A percentile compares a stretch with the other conserved stretches of the same genome.
Evolutionary conservation across 2,888 invertebrate genomes (phyloP).

Genomic region (Branchipolynoe longqiensis): DNA sequence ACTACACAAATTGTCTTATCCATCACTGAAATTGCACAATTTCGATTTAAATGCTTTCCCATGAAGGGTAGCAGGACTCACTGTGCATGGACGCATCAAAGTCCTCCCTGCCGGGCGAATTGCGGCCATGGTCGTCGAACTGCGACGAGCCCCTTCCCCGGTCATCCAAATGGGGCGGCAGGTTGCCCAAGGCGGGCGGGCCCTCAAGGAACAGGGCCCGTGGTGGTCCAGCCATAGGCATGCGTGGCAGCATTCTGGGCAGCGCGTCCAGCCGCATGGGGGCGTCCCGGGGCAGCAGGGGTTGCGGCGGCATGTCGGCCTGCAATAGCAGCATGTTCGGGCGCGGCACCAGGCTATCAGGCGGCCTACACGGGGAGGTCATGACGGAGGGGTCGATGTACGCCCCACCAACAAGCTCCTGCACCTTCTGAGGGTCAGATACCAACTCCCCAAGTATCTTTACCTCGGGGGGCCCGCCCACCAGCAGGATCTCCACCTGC

Average conservation of each 20-base stretch:
- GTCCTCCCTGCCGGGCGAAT: constrained; percentile 2
- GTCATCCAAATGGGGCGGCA: constrained; percentile 25
- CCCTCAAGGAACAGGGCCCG: neutral
- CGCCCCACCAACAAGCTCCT: constrained; percentile 19
- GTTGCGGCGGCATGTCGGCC: constrained; percentile 2
- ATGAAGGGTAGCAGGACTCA: neutral
- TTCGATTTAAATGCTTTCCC: too few relatives aligned
- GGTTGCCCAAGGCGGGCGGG: neutral
- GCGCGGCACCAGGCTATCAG: neutral
- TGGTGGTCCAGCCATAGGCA: neutral
- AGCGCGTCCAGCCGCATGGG: too few relatives aligned
- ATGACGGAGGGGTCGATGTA: constrained; percentile 52
- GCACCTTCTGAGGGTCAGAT: neutral
- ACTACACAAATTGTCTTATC: too few relatives aligned
- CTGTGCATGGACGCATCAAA: neutral
- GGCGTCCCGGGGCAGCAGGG: neutral
- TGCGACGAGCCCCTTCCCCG: constrained; percentile 11
- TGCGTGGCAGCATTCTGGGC: neutral
- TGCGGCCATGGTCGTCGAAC: constrained; percentile 19
- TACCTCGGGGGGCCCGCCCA: constrained; percentile 95
- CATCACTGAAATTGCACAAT: too few relatives aligned
- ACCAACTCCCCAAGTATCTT: constrained; percentile 85
- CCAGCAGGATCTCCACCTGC: constrained; percentile 89
- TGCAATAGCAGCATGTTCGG: neutral
- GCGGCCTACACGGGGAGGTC: neutral